Percentiles rank a stretch among this genome's conserved stretches.
These are phyloP conservation scores for Phaedon cochleariae DNA, from an alignment of 2,888 invertebrate genomes.

Conservation along the genomic window DNA sequence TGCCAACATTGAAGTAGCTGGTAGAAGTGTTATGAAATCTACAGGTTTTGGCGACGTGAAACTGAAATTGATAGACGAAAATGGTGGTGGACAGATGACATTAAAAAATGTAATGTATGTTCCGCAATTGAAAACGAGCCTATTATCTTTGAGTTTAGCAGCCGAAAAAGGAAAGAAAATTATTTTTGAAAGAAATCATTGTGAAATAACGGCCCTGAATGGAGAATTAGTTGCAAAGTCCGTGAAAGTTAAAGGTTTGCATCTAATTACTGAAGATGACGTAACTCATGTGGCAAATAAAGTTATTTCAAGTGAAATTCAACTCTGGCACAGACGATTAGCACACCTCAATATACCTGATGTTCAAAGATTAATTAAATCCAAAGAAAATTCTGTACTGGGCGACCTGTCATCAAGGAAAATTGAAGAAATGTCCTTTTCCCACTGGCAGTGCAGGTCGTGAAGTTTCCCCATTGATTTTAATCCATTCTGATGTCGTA, in stretches of 20 bases:
- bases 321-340: neutral
- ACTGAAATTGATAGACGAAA: neutral
- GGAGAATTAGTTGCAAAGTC: neutral
- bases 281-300: neutral
- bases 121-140: conserved; percentile 1
- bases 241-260: neutral
- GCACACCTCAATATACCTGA: neutral
- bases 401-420: neutral
- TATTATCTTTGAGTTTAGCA: conserved; percentile 2
- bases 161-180: conserved; percentile 1
- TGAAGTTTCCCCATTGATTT: neutral
- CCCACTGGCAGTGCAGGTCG: neutral
- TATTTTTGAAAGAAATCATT: neutral
- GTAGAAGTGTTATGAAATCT: neutral
- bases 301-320: neutral
- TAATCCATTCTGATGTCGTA: conserved; percentile 4
- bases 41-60: neutral
- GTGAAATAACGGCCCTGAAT: neutral
- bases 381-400: neutral
- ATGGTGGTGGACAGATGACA: neutral
- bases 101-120: too few relatives aligned
- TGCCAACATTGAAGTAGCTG: neutral
- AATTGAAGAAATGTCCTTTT: neutral
- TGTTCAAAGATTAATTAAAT: neutral
- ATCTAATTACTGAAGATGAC: neutral